phyloP scores from a whole-genome alignment of 2,888 invertebrate genomes.

The Limulus polyphemus region DNA sequence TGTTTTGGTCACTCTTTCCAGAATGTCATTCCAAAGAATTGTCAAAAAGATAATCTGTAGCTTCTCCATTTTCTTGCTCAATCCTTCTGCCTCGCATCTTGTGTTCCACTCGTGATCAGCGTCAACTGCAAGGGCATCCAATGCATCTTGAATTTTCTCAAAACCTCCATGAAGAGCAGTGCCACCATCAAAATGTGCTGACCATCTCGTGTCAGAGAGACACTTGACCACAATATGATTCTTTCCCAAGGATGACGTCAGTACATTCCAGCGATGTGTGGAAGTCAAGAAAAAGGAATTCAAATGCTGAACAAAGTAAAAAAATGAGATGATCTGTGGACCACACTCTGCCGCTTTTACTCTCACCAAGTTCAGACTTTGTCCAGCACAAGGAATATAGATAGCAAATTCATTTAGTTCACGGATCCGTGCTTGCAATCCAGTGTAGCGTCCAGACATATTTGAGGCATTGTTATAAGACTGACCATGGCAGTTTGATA shows the following conservation, averaged over 20 bases:
- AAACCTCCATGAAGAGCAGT: neutral
- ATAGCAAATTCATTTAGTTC: neutral
- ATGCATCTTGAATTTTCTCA: neutral
- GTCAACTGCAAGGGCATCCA: neutral
- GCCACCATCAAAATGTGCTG: neutral
- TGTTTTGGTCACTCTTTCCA: neutral
- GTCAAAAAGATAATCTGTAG: neutral
- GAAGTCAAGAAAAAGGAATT: neutral
- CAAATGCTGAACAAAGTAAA: neutral
- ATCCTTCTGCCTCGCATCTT: neutral
- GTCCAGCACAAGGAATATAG: neutral
- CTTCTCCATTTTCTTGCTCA: neutral
- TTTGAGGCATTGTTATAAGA: neutral
- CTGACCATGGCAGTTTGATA: neutral
- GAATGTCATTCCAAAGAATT: neutral
- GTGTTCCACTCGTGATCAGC: neutral
- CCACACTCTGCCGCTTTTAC: neutral
- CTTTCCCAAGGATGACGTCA: neutral
- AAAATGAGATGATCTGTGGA: neutral
- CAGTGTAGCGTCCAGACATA: neutral
- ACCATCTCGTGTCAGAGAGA: conserved; percentile 1
- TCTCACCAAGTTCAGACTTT: neutral
- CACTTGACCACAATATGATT: neutral
- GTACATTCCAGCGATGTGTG: neutral
- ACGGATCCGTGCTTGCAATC: neutral